phyloP scores from a whole-genome alignment of 2,797 vertebrate genomes.

The Acanthornis magna region DNA sequence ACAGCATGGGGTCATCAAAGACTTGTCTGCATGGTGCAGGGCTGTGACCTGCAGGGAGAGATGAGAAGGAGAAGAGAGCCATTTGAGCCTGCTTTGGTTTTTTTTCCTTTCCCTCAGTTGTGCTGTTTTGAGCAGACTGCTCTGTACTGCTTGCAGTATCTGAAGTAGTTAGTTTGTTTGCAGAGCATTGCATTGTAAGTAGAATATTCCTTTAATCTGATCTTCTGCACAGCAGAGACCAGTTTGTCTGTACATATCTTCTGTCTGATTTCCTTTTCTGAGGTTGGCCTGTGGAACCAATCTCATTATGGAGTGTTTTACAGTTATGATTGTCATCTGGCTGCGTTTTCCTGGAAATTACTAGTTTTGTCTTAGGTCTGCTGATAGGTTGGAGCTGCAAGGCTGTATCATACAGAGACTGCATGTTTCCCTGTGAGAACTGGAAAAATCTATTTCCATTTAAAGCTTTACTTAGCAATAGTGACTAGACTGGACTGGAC shows the following conservation, averaged over 20 bases:
- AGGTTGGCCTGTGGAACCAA: not conserved
- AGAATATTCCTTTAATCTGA: not conserved
- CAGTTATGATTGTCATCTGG: not conserved
- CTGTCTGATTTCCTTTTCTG: not conserved
- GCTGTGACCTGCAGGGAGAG: not conserved
- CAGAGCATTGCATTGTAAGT: not conserved
- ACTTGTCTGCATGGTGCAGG: not conserved
- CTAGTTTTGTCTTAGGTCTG: not conserved
- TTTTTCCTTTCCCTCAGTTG: not conserved
- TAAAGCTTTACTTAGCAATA: not conserved
- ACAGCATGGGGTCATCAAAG: not conserved
- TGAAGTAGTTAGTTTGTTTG: not conserved
- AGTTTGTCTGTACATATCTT: not conserved
- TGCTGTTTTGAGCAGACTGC: not conserved
- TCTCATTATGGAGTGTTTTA: not conserved
- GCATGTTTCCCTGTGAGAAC: not conserved
- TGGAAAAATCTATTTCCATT: not conserved
- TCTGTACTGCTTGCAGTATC: not conserved
- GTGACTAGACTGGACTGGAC: not conserved
- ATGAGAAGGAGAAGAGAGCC: fast-evolving
- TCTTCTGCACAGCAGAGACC: not conserved
- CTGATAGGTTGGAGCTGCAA: not conserved
- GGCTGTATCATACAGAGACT: not conserved
- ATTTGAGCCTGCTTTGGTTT: not conserved
- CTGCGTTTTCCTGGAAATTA: not conserved